Base-by-base conservation (phyloP, 2,888 invertebrate species). In the Capitulum mitella region DNA sequence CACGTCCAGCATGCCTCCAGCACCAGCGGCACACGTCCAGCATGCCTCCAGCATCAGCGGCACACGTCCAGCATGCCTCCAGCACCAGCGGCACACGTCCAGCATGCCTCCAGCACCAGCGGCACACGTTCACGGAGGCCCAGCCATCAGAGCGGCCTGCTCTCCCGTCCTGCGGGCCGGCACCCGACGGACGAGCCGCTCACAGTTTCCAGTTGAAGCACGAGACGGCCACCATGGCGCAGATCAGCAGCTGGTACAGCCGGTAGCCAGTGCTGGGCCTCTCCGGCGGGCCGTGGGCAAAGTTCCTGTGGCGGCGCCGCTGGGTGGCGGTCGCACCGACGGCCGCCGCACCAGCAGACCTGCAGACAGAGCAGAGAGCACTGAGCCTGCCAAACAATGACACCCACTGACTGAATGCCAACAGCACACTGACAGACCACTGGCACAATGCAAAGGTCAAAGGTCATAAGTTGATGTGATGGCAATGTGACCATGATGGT, bases 271-370 rank as follows among this genome's bases (percentile, higher is more conserved):
- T 6, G 12, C n/a, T 5, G n/a, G n/a, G 58, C 58, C 29, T n/a
- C 58, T 58, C 22, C 8, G 58, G 58, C 29, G 51, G 51, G 51
- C 58, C 58, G 40, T 78, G 78, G 40, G 37, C 51, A n/a, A 78
- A 78, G 78, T 78, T 40, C 58, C 37, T 37, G 61, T 29, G 61
- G 61, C 29, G n/a, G 37, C 78, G 78, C 40, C 48, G 29, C 48
- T 78, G 78, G 34, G 58, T 40, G 10, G 77, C 43, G 34, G 74
- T n/a, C 16, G n/a, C 74, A 3, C 51, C 16, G 19, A 3, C 22
- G 51, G 22, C 51, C 19, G 51, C 19, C 19, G 0, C 51, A 22
- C 51, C 51, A 22, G 22, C 51, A 3, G 5, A 22, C 19, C 43
- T 43, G 43, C n/a, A n/a, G n/a, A n/a, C n/a, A n/a, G n/a, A n/a